Evolutionary conservation across 2,888 invertebrate species (phyloP).

Genomic region (Orchesella flavescens): DNA sequence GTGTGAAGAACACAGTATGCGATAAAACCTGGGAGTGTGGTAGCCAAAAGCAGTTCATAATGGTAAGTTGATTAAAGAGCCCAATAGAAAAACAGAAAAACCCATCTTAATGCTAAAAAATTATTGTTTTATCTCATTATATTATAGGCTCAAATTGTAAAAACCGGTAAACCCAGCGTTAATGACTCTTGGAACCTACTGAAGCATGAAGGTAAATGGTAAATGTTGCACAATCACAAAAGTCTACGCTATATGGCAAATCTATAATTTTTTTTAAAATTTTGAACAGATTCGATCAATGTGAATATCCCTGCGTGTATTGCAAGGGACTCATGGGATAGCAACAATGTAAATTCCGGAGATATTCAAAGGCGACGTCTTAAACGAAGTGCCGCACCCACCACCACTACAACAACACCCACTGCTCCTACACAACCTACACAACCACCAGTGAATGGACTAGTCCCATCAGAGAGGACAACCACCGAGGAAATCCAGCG

Average conservation of each 20-base stretch:
- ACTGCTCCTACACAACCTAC: too few species aligned
- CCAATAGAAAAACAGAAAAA: background rate
- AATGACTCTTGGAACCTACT: constrained; percentile 18
- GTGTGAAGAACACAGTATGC: constrained; percentile 44
- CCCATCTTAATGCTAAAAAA: background rate
- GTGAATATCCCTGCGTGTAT: too few species aligned
- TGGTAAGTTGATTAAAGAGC: constrained; percentile 16
- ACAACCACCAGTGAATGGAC: background rate
- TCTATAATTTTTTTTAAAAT: too few species aligned
- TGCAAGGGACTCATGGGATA: too few species aligned
- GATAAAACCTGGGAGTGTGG: constrained; percentile 31
- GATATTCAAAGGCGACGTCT: too few species aligned
- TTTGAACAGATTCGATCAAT: too few species aligned
- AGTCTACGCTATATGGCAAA: too few species aligned
- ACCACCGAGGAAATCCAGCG: constrained; percentile 32
- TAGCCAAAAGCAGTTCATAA: constrained; percentile 36
- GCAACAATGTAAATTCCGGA: too few species aligned
- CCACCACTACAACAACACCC: too few species aligned
- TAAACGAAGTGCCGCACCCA: too few species aligned
- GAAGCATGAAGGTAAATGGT: background rate
- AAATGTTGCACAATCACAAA: too few species aligned
- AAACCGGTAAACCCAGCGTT: constrained; percentile 34
- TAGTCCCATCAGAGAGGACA: constrained; percentile 29
- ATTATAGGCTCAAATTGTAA: constrained; percentile 36
- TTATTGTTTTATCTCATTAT: too few species aligned